A percentile compares a stretch with the other conserved stretches of the same genome.
Evolutionary conservation across 1,140 invertebrate genomes (phyloP).

Genomic region (Drosophila sp.): DNA sequence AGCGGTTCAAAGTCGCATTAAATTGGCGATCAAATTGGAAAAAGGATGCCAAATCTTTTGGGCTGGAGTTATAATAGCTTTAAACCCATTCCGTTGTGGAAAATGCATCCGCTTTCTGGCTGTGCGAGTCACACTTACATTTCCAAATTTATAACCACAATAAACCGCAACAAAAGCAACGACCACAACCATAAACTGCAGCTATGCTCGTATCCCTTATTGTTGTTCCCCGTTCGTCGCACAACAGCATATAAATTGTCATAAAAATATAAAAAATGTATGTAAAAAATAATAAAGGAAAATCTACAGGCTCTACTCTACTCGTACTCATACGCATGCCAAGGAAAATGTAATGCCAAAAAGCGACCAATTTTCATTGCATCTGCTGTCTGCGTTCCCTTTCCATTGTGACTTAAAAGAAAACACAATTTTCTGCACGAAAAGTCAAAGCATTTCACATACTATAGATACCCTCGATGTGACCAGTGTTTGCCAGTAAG

Average conservation of each 20-base stretch:
- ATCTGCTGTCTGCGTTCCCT: neutral
- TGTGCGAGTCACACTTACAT: constrained; percentile 10
- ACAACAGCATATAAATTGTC: constrained; percentile 61
- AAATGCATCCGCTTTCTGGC: constrained; percentile 19
- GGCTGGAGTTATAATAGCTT: neutral
- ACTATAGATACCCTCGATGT: constrained; percentile 22
- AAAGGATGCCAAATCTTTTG: neutral
- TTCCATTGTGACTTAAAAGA: constrained; percentile 40
- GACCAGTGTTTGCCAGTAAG: neutral
- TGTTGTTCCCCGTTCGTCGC: constrained; percentile 6
- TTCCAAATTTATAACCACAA: constrained; percentile 50
- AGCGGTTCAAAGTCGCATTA: constrained; percentile 7
- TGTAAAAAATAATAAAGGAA: constrained; percentile 13
- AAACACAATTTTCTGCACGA: constrained; percentile 74
- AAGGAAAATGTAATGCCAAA: constrained; percentile 34
- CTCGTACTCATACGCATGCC: neutral
- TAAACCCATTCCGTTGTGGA: neutral
- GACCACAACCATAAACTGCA: constrained; percentile 47
- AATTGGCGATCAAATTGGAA: neutral
- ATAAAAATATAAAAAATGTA: constrained; percentile 59
- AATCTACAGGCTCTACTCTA: constrained; percentile 18
- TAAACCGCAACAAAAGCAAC: constrained; percentile 49
- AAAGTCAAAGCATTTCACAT: constrained; percentile 63
- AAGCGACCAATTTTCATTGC: neutral
- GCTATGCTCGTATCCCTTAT: constrained; percentile 10